Percentiles rank a stretch among this genome's conserved stretches.
Evolutionary conservation across 2,797 vertebrate genomes (phyloP).

Genomic region (Protosalanx chinensis): DNA sequence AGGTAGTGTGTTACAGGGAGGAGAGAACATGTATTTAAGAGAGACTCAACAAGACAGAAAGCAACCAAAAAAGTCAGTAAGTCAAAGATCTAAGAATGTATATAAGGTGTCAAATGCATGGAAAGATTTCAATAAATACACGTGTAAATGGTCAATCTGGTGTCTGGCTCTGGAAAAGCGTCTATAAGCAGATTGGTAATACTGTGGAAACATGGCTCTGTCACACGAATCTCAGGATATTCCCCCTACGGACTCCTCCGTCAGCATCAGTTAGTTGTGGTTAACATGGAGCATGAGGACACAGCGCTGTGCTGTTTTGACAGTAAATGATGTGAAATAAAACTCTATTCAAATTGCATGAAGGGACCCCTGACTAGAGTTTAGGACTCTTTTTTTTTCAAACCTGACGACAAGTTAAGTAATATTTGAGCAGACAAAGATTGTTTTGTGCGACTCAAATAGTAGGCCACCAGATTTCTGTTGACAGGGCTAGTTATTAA

Average conservation of each 20-base stretch:
- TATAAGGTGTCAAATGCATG: background rate
- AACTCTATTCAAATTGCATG: constrained; percentile 55
- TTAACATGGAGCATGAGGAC: constrained; percentile 52
- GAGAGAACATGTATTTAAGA: constrained; percentile 40
- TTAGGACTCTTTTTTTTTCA: constrained; percentile 68
- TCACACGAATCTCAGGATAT: constrained; percentile 55
- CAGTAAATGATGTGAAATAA: constrained; percentile 62
- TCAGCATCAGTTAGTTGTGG: constrained; percentile 61
- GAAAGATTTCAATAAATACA: background rate
- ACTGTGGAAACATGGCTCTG: constrained; percentile 71
- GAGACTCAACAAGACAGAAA: constrained; percentile 26
- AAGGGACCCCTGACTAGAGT: constrained; percentile 56
- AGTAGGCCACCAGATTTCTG: constrained; percentile 62
- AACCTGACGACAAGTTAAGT: constrained; percentile 60
- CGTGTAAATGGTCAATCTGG: background rate
- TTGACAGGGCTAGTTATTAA: constrained; percentile 76
- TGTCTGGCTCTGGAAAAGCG: constrained; percentile 49
- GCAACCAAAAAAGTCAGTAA: background rate
- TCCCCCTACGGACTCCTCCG: constrained; percentile 48
- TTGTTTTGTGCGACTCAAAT: constrained; percentile 59
- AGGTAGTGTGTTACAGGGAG: constrained; percentile 24
- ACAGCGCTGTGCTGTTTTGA: constrained; percentile 60
- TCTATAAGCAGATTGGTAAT: constrained; percentile 67
- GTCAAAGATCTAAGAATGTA: background rate
- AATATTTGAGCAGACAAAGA: constrained; percentile 65